phyloP scores from a whole-genome alignment of 1,140 invertebrate genomes.

The Zophobas atratus region DNA sequence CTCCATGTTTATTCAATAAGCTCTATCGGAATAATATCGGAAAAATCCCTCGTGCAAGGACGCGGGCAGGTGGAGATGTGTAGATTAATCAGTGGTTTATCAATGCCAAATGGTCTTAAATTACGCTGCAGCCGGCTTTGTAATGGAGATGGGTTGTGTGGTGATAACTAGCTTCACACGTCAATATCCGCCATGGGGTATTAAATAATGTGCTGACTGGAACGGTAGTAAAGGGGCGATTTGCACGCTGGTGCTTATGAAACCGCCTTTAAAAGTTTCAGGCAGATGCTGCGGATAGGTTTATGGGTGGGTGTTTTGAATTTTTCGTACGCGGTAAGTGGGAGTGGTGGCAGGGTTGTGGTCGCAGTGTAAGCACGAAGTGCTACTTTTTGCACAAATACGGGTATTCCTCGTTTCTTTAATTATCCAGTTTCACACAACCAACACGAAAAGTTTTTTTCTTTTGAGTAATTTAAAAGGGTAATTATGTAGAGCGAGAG shows the following conservation, averaged over 20 bases:
- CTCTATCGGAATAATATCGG: background rate
- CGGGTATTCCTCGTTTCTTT: no score
- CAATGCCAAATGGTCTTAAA: background rate
- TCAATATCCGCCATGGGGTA: constrained; percentile 8
- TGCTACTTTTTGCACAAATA: no score
- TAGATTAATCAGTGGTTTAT: background rate
- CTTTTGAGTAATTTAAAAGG: no score
- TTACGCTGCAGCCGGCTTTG: constrained; percentile 6
- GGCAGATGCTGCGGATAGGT: background rate
- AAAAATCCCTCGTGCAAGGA: background rate
- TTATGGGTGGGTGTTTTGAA: background rate
- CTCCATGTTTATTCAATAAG: constrained; percentile 10
- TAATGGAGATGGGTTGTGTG: constrained; percentile 16
- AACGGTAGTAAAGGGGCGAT: constrained; percentile 15
- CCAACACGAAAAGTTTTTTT: no score
- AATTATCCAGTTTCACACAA: no score
- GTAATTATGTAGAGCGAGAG: no score
- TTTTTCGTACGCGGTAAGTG: no score
- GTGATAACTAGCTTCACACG: background rate
- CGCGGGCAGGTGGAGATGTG: background rate
- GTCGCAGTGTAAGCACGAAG: no score
- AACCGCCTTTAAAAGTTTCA: constrained; percentile 6
- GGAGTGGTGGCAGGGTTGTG: no score
- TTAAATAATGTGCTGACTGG: constrained; percentile 30
- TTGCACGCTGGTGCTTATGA: background rate